phyloP scores from a whole-genome alignment of 30 jellyfish, hydroid and myxozoan genomes.

The Aurelia coerulea region DNA sequence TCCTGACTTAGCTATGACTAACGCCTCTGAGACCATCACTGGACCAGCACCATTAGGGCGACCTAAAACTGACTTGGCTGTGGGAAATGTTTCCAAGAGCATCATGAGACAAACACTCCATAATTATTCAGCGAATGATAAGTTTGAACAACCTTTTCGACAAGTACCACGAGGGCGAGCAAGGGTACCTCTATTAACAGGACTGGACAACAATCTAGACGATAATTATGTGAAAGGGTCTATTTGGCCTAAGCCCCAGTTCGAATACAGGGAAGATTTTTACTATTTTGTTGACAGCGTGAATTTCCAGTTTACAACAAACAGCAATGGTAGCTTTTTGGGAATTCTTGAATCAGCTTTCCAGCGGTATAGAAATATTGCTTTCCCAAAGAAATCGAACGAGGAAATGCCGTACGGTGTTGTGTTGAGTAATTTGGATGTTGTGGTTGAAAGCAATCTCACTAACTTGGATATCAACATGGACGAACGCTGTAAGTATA shows the following conservation, averaged over 20 bases:
- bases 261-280: constrained; percentile 42
- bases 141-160: no score
- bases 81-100: no score
- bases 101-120: no score
- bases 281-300: constrained; percentile 25
- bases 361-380: constrained; percentile 52
- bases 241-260: constrained; percentile 84
- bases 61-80: no score
- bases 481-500: constrained; percentile 70
- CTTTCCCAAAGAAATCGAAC: constrained; percentile 44
- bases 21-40: no score
- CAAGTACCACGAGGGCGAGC: no score
- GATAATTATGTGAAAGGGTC: constrained; percentile 68
- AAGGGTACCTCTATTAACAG: no score
- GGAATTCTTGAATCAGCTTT: constrained; percentile 52
- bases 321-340: background rate
- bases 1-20: no score
- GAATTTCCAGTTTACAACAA: constrained; percentile 42
- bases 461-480: constrained; percentile 48
- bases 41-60: no score
- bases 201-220: constrained; percentile 13
- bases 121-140: no score
- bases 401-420: background rate
- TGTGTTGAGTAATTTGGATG: constrained; percentile 14
- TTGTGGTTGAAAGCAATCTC: constrained; percentile 6